Percentiles rank a stretch among this genome's conserved stretches.
phyloP scores from a whole-genome alignment of 2,888 invertebrate species.

The Parthenolecanium corni region DNA sequence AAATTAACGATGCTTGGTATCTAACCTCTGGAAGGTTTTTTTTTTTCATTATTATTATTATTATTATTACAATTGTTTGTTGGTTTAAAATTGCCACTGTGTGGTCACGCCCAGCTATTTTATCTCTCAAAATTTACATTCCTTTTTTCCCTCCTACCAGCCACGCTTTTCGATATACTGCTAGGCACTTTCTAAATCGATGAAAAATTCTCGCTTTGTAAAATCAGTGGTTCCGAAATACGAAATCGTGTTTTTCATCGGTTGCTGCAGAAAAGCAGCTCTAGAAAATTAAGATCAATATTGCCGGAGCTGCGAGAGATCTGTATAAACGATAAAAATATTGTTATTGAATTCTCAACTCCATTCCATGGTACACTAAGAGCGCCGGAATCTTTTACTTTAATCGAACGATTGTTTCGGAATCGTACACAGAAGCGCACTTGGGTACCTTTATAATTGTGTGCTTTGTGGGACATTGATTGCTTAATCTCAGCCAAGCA shows the following conservation, averaged over 20 bases:
- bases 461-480: too few relatives aligned
- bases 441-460: too few relatives aligned
- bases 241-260: background rate
- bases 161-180: background rate
- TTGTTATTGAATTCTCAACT: too few relatives aligned
- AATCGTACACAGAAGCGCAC: too few relatives aligned
- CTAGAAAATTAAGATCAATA: too few relatives aligned
- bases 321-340: too few relatives aligned
- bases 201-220: background rate
- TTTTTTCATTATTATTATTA: constrained; percentile 17
- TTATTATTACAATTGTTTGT: constrained; percentile 25
- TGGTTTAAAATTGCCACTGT: constrained; percentile 24
- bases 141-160: constrained; percentile 5
- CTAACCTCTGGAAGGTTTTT: constrained; percentile 14
- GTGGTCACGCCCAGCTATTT: constrained; percentile 20
- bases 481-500: too few relatives aligned
- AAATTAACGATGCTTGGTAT: background rate
- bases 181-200: background rate
- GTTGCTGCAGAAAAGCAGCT: too few relatives aligned
- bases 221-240: constrained; percentile 2
- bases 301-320: too few relatives aligned
- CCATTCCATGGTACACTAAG: too few relatives aligned
- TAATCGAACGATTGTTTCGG: too few relatives aligned
- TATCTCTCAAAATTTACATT: constrained; percentile 21
- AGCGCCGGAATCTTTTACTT: too few relatives aligned